These are phyloP conservation scores for Myiopsitta monachus DNA, from an alignment of 2,113 vertebrate genomes.

Conservation along the genomic window DNA sequence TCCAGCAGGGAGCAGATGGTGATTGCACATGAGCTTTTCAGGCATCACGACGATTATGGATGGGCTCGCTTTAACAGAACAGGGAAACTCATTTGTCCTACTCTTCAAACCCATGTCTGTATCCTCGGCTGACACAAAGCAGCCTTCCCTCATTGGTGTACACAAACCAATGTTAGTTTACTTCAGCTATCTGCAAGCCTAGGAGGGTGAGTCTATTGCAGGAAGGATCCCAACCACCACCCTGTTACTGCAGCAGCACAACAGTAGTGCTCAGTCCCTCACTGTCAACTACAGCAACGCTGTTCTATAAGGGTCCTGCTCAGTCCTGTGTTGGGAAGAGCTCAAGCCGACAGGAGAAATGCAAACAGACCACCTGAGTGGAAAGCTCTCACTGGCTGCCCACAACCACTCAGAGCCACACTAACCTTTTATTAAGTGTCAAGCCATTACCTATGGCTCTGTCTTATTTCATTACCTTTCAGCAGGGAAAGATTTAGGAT, in stretches of 20 bases:
- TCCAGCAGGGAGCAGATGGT: slow-evolving; percentile 39
- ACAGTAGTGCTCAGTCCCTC: background rate
- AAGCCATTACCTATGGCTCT: background rate
- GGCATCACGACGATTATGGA: background rate
- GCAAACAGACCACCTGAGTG: background rate
- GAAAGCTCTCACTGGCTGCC: background rate
- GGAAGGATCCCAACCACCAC: background rate
- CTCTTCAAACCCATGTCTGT: background rate
- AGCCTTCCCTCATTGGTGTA: background rate
- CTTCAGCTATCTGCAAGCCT: background rate
- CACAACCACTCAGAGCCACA: background rate
- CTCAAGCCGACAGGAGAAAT: background rate
- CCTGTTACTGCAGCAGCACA: background rate
- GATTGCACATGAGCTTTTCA: background rate
- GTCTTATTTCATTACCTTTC: slow-evolving; percentile 22
- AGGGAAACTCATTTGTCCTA: slow-evolving; percentile 42
- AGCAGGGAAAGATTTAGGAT: slow-evolving; percentile 45
- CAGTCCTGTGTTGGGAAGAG: background rate
- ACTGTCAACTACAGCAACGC: background rate
- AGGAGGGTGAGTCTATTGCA: background rate
- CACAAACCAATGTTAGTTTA: accelerated
- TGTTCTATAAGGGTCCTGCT: background rate
- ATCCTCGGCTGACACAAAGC: background rate
- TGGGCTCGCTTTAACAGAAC: slow-evolving; percentile 37
- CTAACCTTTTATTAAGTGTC: background rate